A percentile compares a stretch with the other conserved stretches of the same genome.
phyloP scores from a whole-genome alignment of 1,140 invertebrate genomes.

The Ctenoplectra terminalis region DNA sequence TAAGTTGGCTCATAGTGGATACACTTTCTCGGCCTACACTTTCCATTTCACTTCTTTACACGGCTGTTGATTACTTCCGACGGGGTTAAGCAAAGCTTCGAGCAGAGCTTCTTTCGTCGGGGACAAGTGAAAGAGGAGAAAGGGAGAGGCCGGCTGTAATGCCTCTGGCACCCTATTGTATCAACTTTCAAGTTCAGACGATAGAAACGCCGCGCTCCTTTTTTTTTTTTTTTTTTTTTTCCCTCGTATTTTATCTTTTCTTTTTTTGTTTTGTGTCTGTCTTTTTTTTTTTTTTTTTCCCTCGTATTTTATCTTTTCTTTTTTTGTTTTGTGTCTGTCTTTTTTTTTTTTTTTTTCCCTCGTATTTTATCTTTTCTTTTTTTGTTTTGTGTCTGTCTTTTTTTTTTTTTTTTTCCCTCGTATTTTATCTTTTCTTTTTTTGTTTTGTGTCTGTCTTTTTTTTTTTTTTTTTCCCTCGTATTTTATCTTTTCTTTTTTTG shows the following conservation, averaged over 20 bases:
- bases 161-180: constrained; percentile 56
- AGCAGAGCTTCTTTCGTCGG: constrained; percentile 38
- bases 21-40: constrained; percentile 46
- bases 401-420: background rate
- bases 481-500: too few relatives aligned
- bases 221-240: background rate
- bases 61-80: constrained; percentile 57
- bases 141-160: constrained; percentile 7
- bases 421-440: too few relatives aligned
- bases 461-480: background rate
- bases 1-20: constrained; percentile 51
- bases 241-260: background rate
- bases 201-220: constrained; percentile 33
- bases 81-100: constrained; percentile 56
- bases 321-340: too few relatives aligned
- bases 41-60: constrained; percentile 61
- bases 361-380: constrained; percentile 3
- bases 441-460: too few relatives aligned
- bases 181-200: constrained; percentile 64
- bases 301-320: constrained; percentile 1
- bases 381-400: too few relatives aligned
- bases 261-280: too few relatives aligned
- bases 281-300: background rate
- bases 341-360: background rate
- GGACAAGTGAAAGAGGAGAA: constrained; percentile 27